These are phyloP conservation scores for Drosophila neocordata DNA, from an alignment of 1,140 invertebrate genomes.

Conservation along the genomic window DNA sequence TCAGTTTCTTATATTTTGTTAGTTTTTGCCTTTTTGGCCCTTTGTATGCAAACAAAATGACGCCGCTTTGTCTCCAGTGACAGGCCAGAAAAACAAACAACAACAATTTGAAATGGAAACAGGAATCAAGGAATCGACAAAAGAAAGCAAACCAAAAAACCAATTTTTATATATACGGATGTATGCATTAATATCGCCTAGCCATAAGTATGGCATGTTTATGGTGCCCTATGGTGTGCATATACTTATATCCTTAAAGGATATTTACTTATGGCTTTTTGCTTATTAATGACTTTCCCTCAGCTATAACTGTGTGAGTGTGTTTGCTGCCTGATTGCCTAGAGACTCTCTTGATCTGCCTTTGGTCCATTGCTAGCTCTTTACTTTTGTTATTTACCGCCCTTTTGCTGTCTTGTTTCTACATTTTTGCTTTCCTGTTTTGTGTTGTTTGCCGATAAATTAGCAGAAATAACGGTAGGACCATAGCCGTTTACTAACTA, in stretches of 20 bases:
- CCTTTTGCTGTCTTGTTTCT: slow-evolving; percentile 38
- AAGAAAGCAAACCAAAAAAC: slow-evolving; percentile 25
- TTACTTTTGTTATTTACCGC: slow-evolving; percentile 64
- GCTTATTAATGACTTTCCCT: slow-evolving; percentile 78
- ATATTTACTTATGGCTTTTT: slow-evolving; percentile 76
- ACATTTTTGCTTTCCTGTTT: slow-evolving; percentile 23
- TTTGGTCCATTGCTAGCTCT: slow-evolving; percentile 28
- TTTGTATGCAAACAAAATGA: slow-evolving; percentile 72
- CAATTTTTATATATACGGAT: slow-evolving; percentile 51
- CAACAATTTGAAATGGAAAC: slow-evolving; percentile 31
- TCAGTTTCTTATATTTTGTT: slow-evolving; percentile 21
- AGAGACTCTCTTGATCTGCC: slow-evolving; percentile 30
- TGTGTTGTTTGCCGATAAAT: slow-evolving; percentile 66
- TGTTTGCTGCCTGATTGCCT: slow-evolving; percentile 50
- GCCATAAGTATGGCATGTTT: slow-evolving; percentile 63
- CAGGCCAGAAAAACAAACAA: slow-evolving; percentile 59
- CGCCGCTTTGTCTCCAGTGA: slow-evolving; percentile 77
- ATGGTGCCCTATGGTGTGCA: slow-evolving; percentile 39
- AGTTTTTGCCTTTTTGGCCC: background rate
- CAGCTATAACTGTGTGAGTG: slow-evolving; percentile 17
- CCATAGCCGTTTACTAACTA: slow-evolving; percentile 48
- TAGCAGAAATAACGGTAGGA: slow-evolving; percentile 71
- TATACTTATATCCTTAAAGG: slow-evolving; percentile 70
- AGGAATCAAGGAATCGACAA: slow-evolving; percentile 3
- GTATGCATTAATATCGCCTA: slow-evolving; percentile 56